These are phyloP conservation scores for Ochlodes sylvanus DNA, from an alignment of 2,888 invertebrate species.

Conservation along the genomic window DNA sequence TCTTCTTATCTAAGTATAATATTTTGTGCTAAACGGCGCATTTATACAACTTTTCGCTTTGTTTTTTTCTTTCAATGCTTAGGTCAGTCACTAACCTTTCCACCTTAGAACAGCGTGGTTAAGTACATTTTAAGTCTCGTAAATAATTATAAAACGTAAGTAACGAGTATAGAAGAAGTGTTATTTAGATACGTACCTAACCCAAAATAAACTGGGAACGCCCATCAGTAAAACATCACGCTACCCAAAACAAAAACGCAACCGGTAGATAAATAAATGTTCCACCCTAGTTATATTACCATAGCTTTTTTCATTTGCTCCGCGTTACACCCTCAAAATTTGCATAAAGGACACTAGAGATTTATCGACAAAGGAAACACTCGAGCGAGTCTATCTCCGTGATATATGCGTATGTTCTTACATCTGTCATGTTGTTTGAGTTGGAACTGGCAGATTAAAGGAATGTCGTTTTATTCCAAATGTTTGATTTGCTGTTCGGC, in stretches of 20 bases:
- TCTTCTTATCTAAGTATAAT: no score
- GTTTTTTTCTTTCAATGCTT: no score
- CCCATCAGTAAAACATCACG: neutral
- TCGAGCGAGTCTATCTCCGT: slow-evolving; percentile 30
- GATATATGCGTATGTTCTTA: slow-evolving; percentile 32
- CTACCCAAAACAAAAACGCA: neutral
- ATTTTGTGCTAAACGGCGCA: no score
- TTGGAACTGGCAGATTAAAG: slow-evolving; percentile 18
- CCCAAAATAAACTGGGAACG: neutral
- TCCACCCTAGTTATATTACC: slow-evolving; percentile 15
- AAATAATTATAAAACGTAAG: no score
- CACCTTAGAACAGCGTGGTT: no score
- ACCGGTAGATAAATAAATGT: slow-evolving; percentile 1
- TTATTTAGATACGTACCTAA: no score
- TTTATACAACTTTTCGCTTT: no score
- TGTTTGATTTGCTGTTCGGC: slow-evolving; percentile 1
- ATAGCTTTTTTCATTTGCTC: slow-evolving; percentile 27
- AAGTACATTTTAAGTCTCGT: no score
- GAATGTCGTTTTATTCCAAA: neutral
- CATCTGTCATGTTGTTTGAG: slow-evolving; percentile 28
- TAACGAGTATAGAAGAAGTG: no score
- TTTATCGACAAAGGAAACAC: slow-evolving; percentile 36
- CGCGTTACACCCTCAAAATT: slow-evolving; percentile 25
- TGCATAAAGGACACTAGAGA: slow-evolving; percentile 33
- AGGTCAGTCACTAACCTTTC: no score